Evolutionary conservation across 2,888 invertebrate genomes (phyloP), one percentile per base, ranked within the genome.

Genomic region (Scrobipalpa atriplicella): DNA sequence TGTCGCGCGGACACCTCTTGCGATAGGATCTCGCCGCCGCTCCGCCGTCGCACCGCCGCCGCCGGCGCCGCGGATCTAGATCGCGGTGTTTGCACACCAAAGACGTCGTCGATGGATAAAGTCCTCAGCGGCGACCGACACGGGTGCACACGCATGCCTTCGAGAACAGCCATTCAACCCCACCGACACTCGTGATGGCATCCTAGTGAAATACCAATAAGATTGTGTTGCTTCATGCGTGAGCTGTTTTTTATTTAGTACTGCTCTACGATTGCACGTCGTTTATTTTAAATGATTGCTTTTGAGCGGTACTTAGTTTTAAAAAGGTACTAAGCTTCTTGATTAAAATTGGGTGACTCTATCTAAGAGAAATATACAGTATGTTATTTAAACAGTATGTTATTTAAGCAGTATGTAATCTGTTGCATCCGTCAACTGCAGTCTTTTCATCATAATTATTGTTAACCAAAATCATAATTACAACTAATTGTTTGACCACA

Each of bases 31-130:
- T 80, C 75, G 76, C 88, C 87, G 84, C 82, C 86, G 79, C 58
- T 29, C 29, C 87, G 84, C 82, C 86, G 80, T 38, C 58, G 58
- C 38, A 75, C 87, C 87, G 84, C 82, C 86, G 80, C 58, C 58
- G 58, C 38, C 75, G 84, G 82, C 86, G 85, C 83, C 87, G 88
- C 77, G 72, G 75, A 92, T 92, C 90, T 90, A 90, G 91, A 91
- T 91, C 88, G 87, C 89, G 89, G 87, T 83, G 79, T 78, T 71
- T 74, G 77, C 78, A 79, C 84, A 89, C 88, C 87, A 89, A 89
- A 87, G 89, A 83, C 84, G 84, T 83, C 81, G 82, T 79, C 83
- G 81, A 80, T 78, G 91, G 90, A 91, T 91, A 91, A 90, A 91
- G 91, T 88, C 89, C 78, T 90, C 89, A 77, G 80, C 36, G 60